These are phyloP conservation scores for Steinernema hermaphroditum DNA, from an alignment of 2,888 invertebrate species.

Conservation along the genomic window DNA sequence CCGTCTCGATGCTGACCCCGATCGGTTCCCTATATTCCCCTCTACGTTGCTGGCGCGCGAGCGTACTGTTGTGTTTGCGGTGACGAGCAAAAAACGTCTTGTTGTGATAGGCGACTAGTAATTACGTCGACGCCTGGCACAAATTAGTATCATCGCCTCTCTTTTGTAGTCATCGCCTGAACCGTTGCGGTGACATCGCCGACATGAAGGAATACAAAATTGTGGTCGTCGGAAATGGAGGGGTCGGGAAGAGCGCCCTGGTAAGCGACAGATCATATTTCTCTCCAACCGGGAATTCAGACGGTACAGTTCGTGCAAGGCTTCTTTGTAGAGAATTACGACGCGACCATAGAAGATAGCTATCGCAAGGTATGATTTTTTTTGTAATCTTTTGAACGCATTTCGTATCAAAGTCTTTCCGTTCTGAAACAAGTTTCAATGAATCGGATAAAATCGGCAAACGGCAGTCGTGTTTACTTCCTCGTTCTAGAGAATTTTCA, in stretches of 20 bases:
- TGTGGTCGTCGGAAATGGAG: slow-evolving; percentile 96
- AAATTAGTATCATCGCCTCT: slow-evolving; percentile 1
- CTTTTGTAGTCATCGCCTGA: slow-evolving; percentile 6
- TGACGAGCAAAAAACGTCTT: slow-evolving; percentile 1
- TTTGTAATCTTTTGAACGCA: too few species aligned
- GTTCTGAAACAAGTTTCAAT: too few species aligned
- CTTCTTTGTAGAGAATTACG: slow-evolving; percentile 97
- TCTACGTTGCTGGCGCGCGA: background rate
- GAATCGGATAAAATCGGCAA: too few species aligned
- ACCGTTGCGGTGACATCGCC: background rate
- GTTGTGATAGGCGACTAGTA: slow-evolving; percentile 24
- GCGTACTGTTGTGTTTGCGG: slow-evolving; percentile 26
- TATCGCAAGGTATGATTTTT: slow-evolving; percentile 77
- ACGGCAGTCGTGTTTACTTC: too few species aligned
- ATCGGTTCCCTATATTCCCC: slow-evolving; percentile 3
- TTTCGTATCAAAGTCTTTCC: too few species aligned
- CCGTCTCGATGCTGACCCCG: slow-evolving; percentile 16
- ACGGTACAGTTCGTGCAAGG: slow-evolving; percentile 96
- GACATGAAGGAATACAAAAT: slow-evolving; percentile 98
- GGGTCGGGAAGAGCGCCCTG: slow-evolving; percentile 96
- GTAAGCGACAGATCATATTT: slow-evolving; percentile 57
- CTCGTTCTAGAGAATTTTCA: too few species aligned
- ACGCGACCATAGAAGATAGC: slow-evolving; percentile 99
- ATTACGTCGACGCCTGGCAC: slow-evolving; percentile 9
- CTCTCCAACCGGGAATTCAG: slow-evolving; percentile 66